Conservation (phyloP, 1,140 invertebrate species). For the Metopolophium dirhodum region DNA sequence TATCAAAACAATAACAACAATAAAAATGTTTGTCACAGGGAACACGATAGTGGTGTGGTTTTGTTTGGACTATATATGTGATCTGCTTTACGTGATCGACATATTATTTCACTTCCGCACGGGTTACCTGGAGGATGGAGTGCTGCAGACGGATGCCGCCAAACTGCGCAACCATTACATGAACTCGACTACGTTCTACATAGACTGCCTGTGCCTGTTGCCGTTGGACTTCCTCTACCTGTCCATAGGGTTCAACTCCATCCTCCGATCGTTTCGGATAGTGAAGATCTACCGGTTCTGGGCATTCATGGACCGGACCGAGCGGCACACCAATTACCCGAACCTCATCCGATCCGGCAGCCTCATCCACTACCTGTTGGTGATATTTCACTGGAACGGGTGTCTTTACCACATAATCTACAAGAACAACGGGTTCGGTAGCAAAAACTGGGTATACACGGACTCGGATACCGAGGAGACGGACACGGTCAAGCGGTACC, state of each 20-base stretch:
- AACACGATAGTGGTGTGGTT: conserved; percentile 94
- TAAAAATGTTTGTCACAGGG: conserved; percentile 67
- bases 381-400: conserved; percentile 99
- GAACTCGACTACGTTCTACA: conserved; percentile 98
- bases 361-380: conserved; percentile 94
- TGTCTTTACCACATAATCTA: conserved; percentile 96
- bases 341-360: conserved; percentile 93
- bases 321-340: conserved; percentile 98
- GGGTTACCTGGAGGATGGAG: conserved; percentile 94
- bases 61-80: conserved; percentile 93
- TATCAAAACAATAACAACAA: not conserved
- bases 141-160: conserved; percentile 91
- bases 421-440: conserved; percentile 92
- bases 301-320: conserved; percentile 97
- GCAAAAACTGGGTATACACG: conserved; percentile 87
- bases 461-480: conserved; percentile 80
- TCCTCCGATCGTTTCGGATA: conserved; percentile 93
- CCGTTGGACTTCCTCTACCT: conserved; percentile 98
- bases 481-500: conserved; percentile 91
- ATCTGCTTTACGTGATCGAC: conserved; percentile 94
- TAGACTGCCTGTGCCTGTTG: conserved; percentile 96
- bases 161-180: conserved; percentile 96
- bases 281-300: conserved; percentile 98
- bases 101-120: conserved; percentile 97
- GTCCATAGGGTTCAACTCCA: conserved; percentile 97